phyloP scores from a whole-genome alignment of 1,140 invertebrate genomes.

The Caenorhabditis brenneri region DNA sequence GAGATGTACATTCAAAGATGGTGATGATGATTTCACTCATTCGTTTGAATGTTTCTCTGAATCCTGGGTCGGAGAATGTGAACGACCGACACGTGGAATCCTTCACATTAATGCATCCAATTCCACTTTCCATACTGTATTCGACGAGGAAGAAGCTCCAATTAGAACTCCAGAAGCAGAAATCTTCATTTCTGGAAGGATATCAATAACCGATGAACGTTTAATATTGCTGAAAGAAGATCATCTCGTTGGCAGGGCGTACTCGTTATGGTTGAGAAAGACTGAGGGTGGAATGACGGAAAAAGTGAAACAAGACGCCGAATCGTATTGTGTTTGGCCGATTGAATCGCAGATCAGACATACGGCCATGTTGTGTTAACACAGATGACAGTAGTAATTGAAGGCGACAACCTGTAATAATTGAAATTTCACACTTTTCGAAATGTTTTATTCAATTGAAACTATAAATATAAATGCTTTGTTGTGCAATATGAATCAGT shows the following conservation, averaged over 20 bases:
- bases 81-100: background rate
- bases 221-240: constrained; percentile 43
- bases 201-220: constrained; percentile 44
- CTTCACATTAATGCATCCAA: background rate
- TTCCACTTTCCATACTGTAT: constrained; percentile 17
- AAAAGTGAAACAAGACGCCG: constrained; percentile 22
- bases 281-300: background rate
- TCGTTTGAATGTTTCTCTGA: constrained; percentile 42
- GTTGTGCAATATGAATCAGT: no score
- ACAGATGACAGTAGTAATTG: constrained; percentile 57
- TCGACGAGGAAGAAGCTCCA: constrained; percentile 6
- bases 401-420: constrained; percentile 55
- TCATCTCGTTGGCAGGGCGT: constrained; percentile 46
- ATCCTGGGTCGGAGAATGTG: constrained; percentile 50
- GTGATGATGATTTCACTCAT: constrained; percentile 12
- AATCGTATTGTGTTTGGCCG: constrained; percentile 48
- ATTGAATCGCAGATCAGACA: constrained; percentile 43
- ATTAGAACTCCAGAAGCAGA: constrained; percentile 42
- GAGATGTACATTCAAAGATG: constrained; percentile 34
- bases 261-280: constrained; percentile 45
- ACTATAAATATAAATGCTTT: no score
- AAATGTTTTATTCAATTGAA: no score
- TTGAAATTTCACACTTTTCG: no score
- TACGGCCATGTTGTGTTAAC: constrained; percentile 42
- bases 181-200: constrained; percentile 38